Evolutionary conservation across 2,888 invertebrate genomes (phyloP).

Genomic region (Diaperis boleti): DNA sequence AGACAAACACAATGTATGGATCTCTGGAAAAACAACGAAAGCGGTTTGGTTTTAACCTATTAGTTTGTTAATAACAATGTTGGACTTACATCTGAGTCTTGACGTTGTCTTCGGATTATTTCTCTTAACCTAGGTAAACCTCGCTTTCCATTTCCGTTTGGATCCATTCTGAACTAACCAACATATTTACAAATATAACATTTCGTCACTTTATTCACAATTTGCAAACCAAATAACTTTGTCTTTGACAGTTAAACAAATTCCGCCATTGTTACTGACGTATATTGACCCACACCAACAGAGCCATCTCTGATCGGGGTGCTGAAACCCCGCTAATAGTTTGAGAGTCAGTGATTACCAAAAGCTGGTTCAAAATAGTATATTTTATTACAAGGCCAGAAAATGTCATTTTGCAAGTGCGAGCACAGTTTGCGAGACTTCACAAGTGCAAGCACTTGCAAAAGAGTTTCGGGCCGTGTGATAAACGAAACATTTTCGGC

Average conservation of each 20-base stretch:
- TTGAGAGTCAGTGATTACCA: no score
- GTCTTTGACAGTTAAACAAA: slow-evolving; percentile 35
- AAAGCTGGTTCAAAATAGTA: no score
- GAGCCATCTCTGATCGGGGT: no score
- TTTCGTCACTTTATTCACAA: slow-evolving; percentile 16
- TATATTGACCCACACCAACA: slow-evolving; percentile 24
- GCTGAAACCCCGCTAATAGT: no score
- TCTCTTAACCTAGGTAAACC: slow-evolving; percentile 73
- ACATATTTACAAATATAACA: slow-evolving; percentile 42
- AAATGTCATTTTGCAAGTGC: no score
- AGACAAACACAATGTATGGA: slow-evolving; percentile 1
- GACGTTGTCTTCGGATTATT: slow-evolving; percentile 74
- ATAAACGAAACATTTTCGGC: no score
- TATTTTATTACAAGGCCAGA: no score
- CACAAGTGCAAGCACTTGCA: no score
- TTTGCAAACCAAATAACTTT: slow-evolving; percentile 20
- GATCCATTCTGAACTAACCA: slow-evolving; percentile 64
- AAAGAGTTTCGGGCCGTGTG: no score
- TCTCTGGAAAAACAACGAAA: slow-evolving; percentile 5
- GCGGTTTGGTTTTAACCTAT: slow-evolving; percentile 9
- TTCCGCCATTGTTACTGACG: slow-evolving; percentile 32
- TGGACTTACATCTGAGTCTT: slow-evolving; percentile 77
- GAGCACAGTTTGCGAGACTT: no score
- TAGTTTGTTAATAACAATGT: slow-evolving; percentile 19
- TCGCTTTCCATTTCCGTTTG: slow-evolving; percentile 73